phyloP scores from a whole-genome alignment of 2,797 vertebrate genomes.

The Hylomyscus alleni region DNA sequence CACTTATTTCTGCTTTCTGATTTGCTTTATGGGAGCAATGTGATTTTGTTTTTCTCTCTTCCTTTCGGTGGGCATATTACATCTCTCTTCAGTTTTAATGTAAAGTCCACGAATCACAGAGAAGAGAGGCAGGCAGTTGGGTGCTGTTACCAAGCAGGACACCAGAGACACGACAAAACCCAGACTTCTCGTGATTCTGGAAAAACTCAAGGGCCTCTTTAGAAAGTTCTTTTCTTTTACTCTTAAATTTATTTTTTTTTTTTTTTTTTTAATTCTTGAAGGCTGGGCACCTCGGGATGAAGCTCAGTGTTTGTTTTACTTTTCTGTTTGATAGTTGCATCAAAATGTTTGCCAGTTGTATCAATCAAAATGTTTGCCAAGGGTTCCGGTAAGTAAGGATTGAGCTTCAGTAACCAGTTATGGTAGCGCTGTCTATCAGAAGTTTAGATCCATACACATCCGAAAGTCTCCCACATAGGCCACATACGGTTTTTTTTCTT shows the following conservation, averaged over 20 bases:
- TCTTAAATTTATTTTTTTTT: slow-evolving; percentile 57
- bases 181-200: slow-evolving; percentile 71
- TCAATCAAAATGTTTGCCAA: slow-evolving; percentile 61
- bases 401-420: slow-evolving; percentile 9
- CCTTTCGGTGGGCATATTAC: slow-evolving; percentile 76
- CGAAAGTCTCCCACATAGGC: neutral
- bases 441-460: neutral
- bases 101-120: slow-evolving; percentile 80
- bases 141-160: neutral
- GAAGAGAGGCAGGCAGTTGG: neutral
- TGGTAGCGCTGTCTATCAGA: neutral
- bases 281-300: slow-evolving; percentile 42
- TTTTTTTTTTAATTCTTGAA: no score
- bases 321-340: slow-evolving; percentile 74
- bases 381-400: slow-evolving; percentile 26
- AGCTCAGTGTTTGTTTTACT: slow-evolving; percentile 69
- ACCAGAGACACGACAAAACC: slow-evolving; percentile 66
- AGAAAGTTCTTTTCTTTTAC: slow-evolving; percentile 1
- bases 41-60: slow-evolving; percentile 82
- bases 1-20: slow-evolving; percentile 88
- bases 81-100: slow-evolving; percentile 82
- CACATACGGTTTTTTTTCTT: neutral
- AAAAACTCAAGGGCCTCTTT: slow-evolving; percentile 70
- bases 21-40: slow-evolving; percentile 87
- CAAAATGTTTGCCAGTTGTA: slow-evolving; percentile 51